Evolutionary conservation across 2,888 invertebrate species (phyloP).

Genomic region (Melanotus villosus): DNA sequence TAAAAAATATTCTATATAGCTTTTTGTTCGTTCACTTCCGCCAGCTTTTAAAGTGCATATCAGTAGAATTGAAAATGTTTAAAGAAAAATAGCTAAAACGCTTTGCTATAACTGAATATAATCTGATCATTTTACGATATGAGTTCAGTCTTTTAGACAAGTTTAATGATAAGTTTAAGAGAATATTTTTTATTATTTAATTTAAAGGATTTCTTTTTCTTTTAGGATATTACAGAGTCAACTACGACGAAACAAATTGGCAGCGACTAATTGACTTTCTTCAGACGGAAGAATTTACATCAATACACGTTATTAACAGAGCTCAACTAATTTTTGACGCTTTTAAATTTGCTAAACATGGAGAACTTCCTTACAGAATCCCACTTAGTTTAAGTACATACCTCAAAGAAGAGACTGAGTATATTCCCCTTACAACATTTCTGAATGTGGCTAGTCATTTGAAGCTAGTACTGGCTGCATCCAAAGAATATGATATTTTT

Average conservation of each 20-base stretch:
- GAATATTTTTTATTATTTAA: too few relatives aligned
- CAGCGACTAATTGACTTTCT: slow-evolving; percentile 70
- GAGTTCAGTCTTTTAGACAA: too few relatives aligned
- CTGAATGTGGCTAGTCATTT: slow-evolving; percentile 67
- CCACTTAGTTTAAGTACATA: slow-evolving; percentile 75
- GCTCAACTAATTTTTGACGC: slow-evolving; percentile 85
- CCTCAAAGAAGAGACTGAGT: slow-evolving; percentile 72
- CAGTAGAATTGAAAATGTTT: too few relatives aligned
- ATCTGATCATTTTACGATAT: too few relatives aligned
- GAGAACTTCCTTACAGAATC: slow-evolving; percentile 70
- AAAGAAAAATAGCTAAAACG: too few relatives aligned
- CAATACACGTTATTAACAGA: slow-evolving; percentile 77
- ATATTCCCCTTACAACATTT: slow-evolving; percentile 73
- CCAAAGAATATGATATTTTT: slow-evolving; percentile 40
- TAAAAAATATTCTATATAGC: too few relatives aligned
- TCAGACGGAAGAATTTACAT: slow-evolving; percentile 63
- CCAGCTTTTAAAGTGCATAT: too few relatives aligned
- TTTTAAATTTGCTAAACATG: slow-evolving; percentile 75
- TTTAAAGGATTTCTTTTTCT: slow-evolving; percentile 5
- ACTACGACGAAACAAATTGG: slow-evolving; percentile 82
- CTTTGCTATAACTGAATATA: too few relatives aligned
- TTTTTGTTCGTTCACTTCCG: too few relatives aligned
- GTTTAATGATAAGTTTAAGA: too few relatives aligned
- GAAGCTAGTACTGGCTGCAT: slow-evolving; percentile 65
- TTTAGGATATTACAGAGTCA: slow-evolving; percentile 78